Base-by-base conservation (phyloP, 2,888 invertebrate genomes). In the Panopea generosa region DNA sequence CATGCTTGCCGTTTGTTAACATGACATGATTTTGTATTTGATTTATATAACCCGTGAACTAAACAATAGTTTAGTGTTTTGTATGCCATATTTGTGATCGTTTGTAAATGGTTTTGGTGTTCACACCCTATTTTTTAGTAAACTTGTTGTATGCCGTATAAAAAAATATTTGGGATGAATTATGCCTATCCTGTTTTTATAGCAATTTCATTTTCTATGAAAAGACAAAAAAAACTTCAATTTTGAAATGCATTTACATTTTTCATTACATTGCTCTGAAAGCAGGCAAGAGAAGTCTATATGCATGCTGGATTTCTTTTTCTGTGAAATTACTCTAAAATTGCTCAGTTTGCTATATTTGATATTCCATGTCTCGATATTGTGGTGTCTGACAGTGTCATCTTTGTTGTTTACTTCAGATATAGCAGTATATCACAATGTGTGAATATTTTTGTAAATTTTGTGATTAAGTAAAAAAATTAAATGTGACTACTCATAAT, bases 401-500 rank as follows among this genome's bases (percentile, higher is more conserved):
- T 71, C 52, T 20, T 50, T 60, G 43, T 70, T 70, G 63, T 70
- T 70, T 47, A 40, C 20, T 11, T 50, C 50, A 50, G 50, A 50
- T 50, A 50, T 50, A 45, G 45, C 16, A 45, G 20, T 45, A 18
- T 33, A 7, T 33, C 59, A 71, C 71, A 50, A 71, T 75, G 63
- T 70, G 53, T 71, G 76, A 71, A 76, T 76, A 71, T 76, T 76
- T 76, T 70, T 76, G 66, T 71, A 63, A 52, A 63, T 63, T 52
- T 16, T 47, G 29, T 60, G 47, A 49, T 45, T 60, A 47, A 29
- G 4, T 33, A 33, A 11, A 33, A n/a, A n/a, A n/a, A n/a, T n/a
- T n/a, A n/a, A n/a, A n/a, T n/a, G n/a, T n/a, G n/a, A n/a, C n/a
- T n/a, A n/a, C n/a, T n/a, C n/a, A n/a, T n/a, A n/a, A n/a, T n/a